Conservation (phyloP, 2,797 vertebrate genomes). For the Characodon lateralis region DNA sequence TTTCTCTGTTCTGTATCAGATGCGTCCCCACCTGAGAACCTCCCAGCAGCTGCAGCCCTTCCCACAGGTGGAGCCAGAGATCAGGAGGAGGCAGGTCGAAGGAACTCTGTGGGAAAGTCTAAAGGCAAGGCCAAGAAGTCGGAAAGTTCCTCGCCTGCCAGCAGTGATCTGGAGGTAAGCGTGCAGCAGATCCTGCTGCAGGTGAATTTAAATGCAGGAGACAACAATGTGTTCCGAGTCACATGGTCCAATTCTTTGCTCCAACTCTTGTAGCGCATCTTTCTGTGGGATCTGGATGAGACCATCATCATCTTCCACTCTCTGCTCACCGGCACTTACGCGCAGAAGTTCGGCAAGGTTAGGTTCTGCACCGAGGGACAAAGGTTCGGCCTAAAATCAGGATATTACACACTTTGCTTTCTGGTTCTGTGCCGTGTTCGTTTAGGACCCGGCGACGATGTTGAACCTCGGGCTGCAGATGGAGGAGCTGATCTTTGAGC, state of each 20-base stretch:
- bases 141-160: conserved; percentile 84
- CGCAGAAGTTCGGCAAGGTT: conserved; percentile 98
- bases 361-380: background rate
- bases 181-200: background rate
- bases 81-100: conserved; percentile 87
- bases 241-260: background rate
- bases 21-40: conserved; percentile 72
- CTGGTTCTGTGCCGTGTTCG: background rate
- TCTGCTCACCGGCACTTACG: conserved; percentile 95
- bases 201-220: background rate
- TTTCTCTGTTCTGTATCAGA: conserved; percentile 42
- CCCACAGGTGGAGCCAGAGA: conserved; percentile 84
- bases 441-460: conserved; percentile 91
- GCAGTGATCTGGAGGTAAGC: conserved; percentile 91
- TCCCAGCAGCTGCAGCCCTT: conserved; percentile 76
- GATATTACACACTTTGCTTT: too few species aligned
- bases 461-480: conserved; percentile 95
- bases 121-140: conserved; percentile 92
- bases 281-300: conserved; percentile 98
- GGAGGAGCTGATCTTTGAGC: conserved; percentile 99
- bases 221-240: background rate
- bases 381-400: background rate
- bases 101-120: conserved; percentile 90
- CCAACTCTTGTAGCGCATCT: conserved; percentile 84
- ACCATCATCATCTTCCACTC: conserved; percentile 99